Evolutionary conservation across 2,888 invertebrate genomes (phyloP).

Genomic region (Caenorhabditis sp.): DNA sequence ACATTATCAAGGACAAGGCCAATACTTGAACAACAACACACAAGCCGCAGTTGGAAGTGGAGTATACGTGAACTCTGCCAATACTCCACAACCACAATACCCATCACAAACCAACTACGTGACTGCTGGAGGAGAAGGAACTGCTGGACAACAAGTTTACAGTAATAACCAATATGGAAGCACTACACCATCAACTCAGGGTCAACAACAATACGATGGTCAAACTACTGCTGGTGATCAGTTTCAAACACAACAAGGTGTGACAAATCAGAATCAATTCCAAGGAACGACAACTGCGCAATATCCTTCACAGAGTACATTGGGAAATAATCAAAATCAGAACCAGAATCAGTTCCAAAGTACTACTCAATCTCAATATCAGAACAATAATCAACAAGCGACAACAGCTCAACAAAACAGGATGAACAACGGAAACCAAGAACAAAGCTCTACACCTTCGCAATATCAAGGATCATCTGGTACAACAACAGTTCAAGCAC

Average conservation of each 20-base stretch:
- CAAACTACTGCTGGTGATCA: neutral
- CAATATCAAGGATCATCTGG: neutral
- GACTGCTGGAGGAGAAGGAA: neutral
- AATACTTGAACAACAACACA: neutral
- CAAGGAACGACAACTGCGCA: neutral
- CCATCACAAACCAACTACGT: conserved; percentile 9
- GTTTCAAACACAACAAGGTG: conserved; percentile 17
- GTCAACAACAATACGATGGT: neutral
- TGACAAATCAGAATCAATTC: neutral
- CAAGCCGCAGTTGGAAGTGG: neutral
- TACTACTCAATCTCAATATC: neutral
- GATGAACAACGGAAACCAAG: neutral
- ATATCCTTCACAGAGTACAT: neutral
- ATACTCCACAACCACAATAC: neutral
- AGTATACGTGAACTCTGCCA: neutral
- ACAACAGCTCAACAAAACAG: too few relatives aligned
- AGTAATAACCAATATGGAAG: neutral
- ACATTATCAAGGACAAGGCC: conserved; percentile 21
- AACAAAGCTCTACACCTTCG: neutral
- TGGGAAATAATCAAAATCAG: neutral
- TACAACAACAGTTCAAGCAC: too few relatives aligned
- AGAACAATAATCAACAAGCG: too few relatives aligned
- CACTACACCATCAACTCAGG: neutral
- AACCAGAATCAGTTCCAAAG: neutral
- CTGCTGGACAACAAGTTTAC: neutral